Conservation (phyloP, 2,888 invertebrate species). For the Fragum whitleyi region DNA sequence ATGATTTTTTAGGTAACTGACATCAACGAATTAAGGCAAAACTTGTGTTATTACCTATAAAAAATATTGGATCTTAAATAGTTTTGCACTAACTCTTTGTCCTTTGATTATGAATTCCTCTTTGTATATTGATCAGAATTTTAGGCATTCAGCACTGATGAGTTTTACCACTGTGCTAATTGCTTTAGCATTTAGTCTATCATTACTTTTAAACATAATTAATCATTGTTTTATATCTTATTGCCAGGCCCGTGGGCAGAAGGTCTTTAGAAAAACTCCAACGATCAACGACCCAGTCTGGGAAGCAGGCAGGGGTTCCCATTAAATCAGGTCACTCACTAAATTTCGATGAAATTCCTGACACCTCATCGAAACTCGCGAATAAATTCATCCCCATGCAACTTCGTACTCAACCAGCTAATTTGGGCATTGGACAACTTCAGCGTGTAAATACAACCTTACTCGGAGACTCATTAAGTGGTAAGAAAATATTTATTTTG, state of each 20-base stretch:
- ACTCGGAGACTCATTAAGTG: slow-evolving; percentile 55
- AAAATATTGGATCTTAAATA: no score
- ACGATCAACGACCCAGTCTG: slow-evolving; percentile 33
- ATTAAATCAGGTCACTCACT: slow-evolving; percentile 54
- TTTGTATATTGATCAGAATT: no score
- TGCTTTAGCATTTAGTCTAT: no score
- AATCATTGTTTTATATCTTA: neutral
- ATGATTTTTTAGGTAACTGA: no score
- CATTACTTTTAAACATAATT: no score
- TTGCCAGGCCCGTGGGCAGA: slow-evolving; percentile 50
- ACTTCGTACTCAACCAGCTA: slow-evolving; percentile 82
- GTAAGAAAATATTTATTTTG: neutral
- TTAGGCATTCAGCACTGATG: no score
- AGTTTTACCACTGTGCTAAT: no score
- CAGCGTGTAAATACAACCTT: slow-evolving; percentile 77
- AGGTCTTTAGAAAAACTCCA: slow-evolving; percentile 62
- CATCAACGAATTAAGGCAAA: no score
- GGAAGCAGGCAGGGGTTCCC: slow-evolving; percentile 43
- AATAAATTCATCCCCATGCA: slow-evolving; percentile 83
- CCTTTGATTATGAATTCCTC: no score
- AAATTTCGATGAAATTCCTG: slow-evolving; percentile 68
- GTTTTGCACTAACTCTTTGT: no score
- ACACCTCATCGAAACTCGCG: slow-evolving; percentile 67
- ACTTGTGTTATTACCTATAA: no score
- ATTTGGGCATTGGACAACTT: slow-evolving; percentile 75